A percentile compares a stretch with the other conserved stretches of the same genome.
phyloP scores from a whole-genome alignment of 1,140 invertebrate species.

The Cephus cinctus region DNA sequence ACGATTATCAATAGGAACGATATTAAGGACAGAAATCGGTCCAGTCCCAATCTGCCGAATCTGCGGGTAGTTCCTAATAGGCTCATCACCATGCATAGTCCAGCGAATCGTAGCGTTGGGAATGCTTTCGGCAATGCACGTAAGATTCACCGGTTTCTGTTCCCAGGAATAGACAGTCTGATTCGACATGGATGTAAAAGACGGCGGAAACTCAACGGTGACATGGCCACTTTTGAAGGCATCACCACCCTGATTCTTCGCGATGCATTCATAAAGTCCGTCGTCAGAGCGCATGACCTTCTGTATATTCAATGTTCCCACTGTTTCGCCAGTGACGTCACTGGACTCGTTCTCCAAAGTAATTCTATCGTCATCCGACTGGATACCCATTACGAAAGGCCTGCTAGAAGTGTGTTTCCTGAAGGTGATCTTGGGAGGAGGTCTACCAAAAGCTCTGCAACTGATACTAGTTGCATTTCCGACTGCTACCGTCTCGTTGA shows the following conservation, averaged over 20 bases:
- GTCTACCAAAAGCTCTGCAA: conserved; percentile 76
- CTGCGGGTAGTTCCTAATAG: conserved; percentile 56
- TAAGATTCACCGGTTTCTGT: conserved; percentile 75
- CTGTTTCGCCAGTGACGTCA: conserved; percentile 61
- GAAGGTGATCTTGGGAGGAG: conserved; percentile 75
- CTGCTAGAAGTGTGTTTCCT: conserved; percentile 61
- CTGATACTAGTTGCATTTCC: conserved; percentile 65
- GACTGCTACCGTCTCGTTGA: conserved; percentile 70
- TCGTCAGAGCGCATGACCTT: conserved; percentile 65
- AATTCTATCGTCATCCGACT: conserved; percentile 65
- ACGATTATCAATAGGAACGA: conserved; percentile 63
- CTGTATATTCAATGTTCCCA: conserved; percentile 63
- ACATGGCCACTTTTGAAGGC: conserved; percentile 78
- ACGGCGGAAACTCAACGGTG: conserved; percentile 78
- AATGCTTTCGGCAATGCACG: conserved; percentile 85
- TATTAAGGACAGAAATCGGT: conserved; percentile 67
- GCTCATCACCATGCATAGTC: conserved; percentile 59
- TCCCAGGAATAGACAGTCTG: conserved; percentile 79
- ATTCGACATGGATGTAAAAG: conserved; percentile 73
- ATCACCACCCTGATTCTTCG: conserved; percentile 74
- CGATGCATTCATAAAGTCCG: conserved; percentile 86
- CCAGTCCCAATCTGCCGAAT: conserved; percentile 66
- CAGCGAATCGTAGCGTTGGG: conserved; percentile 91
- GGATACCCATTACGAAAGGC: conserved; percentile 61
- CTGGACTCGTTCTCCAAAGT: conserved; percentile 58